Evolutionary conservation across 2,888 invertebrate genomes (phyloP), one percentile per base, ranked within the genome.

Genomic region (Scaptomyza polygonia): DNA sequence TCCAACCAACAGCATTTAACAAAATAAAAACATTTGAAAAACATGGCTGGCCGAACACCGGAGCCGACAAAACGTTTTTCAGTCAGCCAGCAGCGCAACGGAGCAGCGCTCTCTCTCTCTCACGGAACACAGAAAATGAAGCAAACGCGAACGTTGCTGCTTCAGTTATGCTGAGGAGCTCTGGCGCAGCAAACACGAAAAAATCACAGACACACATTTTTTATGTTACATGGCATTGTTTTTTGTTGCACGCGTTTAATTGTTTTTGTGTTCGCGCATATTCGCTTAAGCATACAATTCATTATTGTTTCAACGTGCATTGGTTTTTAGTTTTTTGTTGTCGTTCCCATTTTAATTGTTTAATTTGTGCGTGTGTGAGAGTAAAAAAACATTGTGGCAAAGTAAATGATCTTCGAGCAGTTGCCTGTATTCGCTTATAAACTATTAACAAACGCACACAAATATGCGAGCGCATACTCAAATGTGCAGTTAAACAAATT

Each of bases 91-190:
- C 49, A 49, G 68, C 48, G 49, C 53, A 54, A 66, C 43, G 14
- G 14, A 27, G 32, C 54, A 53, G 83, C 45, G 52, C n/a, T n/a
- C n/a, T n/a, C 79, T 65, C 80, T 84, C 72, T 76, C 59, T 49
- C 61, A 29, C 30, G 30, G 47, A 18, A 30, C 47, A 45, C 32
- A 45, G 45, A 27, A 30, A 47, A 47, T 18, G 47, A 47, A 42
- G 51, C 55, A 63, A 63, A 67, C 64, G 80, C 64, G 59, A 77
- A 61, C 79, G 83, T 89, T 34, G 49, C 21, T 34, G 30, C 18
- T 48, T 90, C 89, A 90, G 89, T 90, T 91, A 90, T 90, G 88
- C 86, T 90, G 80, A 87, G 88, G 86, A 89, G 88, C 90, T 91
- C 91, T 86, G 81, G 81, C 79, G 82, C 89, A 85, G 89, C 90